Base-by-base conservation (phyloP, 2,888 invertebrate genomes). In the Netelia fuscicornis region DNA sequence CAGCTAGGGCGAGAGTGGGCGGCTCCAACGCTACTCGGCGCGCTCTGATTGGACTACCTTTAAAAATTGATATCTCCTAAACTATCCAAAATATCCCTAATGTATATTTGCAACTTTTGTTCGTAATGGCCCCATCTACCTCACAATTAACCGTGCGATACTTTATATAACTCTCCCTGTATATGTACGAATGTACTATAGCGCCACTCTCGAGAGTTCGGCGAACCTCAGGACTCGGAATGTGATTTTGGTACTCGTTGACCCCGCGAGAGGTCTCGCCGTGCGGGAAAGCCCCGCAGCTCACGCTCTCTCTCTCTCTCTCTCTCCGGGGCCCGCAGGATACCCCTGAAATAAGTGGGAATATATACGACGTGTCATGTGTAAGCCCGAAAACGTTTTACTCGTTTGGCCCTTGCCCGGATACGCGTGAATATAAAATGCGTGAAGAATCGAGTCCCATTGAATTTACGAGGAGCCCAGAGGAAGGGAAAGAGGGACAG, bases 371-470 rank as follows among this genome's bases (percentile, higher is more conserved):
- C 30, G 13, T 58, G 71, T 70, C 60, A n/a, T 62, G 30, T 42
- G 44, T 70, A 70, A 62, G 58, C 71, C 70, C 58, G 70, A 62
- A 64, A 79, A 13, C 48, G 48, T 48, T 48, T 48, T 48, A 48
- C 10, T 68, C 17, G 11, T 42, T 11, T 13, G 8, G n/a, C 13
- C 44, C 44, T 68, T 17, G n/a, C 25, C n/a, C 13, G 8, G 68
- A 70, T 70, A 70, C 52, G 48, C 25, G 68, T 70, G 52, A 70
- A 52, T 52, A 68, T 30, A 42, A 68, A 17, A 11, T 52, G 52
- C 30, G 65, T 62, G 60, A 62, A 70, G 11, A 70, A 58, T 58
- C 20, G 88, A 90, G 89, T 89, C 88, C 17, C 10, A 42, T 65
- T 44, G 44, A 44, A 65, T 65, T 65, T 65, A 65, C 44, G 64